Evolutionary conservation across 1,140 invertebrate genomes (phyloP), one percentile per base, ranked within the genome.

Genomic region (Elysia chlorotica): DNA sequence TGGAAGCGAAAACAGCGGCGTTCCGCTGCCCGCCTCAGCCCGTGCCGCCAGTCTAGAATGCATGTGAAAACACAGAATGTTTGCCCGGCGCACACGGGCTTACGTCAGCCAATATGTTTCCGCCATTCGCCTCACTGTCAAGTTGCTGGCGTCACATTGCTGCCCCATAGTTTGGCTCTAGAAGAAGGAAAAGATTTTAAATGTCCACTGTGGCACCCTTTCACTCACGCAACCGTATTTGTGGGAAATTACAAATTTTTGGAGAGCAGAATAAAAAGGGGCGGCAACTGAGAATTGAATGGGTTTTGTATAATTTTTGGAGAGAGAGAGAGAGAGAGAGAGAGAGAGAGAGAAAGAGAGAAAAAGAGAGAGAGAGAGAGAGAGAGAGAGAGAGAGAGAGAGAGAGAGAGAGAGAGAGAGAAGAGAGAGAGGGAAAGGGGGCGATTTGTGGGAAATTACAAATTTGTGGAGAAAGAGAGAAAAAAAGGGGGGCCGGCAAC

Each of bases 341-440:
- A 59, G 10, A 59, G 19, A 59, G 10, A 59, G 19, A 59, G 56
- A 59, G 56, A 59, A 25, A 59, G 56, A 59, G 56, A 59, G 17
- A 59, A 25, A 28, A 30, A 59, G 25, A 59, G 56, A 59, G 56
- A 59, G 56, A 59, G 56, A 59, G 25, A 59, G 56, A 59, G 56
- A 59, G 56, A 59, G 56, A 59, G 56, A 59, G 56, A 59, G 56
- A 59, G 56, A 59, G 56, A 59, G 56, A 59, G 56, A 59, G 25
- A 59, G 56, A 59, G n/a, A 48, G 41, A 48, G 41, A 48, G 41
- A 48, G 41, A 48, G 41, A 48, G 41, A 48, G 41, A 48, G 41
- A 48, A n/a, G n/a, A n/a, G n/a, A n/a, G n/a, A 48, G 41, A 48
- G 41, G n/a, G n/a, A 48, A n/a, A 48, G n/a, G 41, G 41, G n/a